These are phyloP conservation scores for Noctua janthina DNA, from an alignment of 2,888 invertebrate genomes.

Conservation along the genomic window DNA sequence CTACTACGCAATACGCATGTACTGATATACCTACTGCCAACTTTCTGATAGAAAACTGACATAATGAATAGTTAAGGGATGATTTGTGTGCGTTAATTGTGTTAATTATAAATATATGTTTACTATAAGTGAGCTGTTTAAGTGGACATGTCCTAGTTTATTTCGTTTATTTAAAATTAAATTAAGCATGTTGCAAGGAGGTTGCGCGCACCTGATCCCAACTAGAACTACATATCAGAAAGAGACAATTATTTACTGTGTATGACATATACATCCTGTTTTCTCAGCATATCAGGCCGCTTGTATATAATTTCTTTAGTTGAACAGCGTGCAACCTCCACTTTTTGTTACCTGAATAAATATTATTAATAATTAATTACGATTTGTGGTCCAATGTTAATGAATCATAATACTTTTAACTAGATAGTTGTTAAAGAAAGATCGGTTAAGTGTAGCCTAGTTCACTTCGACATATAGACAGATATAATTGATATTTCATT, in stretches of 20 bases:
- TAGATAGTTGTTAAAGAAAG: constrained; percentile 86
- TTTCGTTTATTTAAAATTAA: constrained; percentile 86
- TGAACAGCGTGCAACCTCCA: constrained; percentile 80
- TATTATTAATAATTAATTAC: constrained; percentile 89
- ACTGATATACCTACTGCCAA: constrained; percentile 88
- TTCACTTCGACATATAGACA: constrained; percentile 73
- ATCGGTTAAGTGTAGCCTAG: constrained; percentile 82
- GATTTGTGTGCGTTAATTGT: constrained; percentile 86
- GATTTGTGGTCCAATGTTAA: constrained; percentile 90
- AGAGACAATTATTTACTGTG: constrained; percentile 67
- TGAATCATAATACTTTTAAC: constrained; percentile 88
- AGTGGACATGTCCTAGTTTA: constrained; percentile 87
- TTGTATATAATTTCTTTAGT: constrained; percentile 65
- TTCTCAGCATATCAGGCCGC: constrained; percentile 81
- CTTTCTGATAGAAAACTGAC: constrained; percentile 82
- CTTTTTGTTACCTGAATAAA: constrained; percentile 90
- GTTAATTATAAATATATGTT: constrained; percentile 87
- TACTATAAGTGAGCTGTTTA: constrained; percentile 85
- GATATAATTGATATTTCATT: constrained; percentile 63
- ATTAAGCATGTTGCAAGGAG: constrained; percentile 83
- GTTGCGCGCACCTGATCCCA: constrained; percentile 73
- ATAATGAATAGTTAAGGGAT: constrained; percentile 81
- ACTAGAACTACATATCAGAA: constrained; percentile 80
- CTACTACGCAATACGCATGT: constrained; percentile 72
- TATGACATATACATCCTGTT: constrained; percentile 68